Conservation (phyloP, 1,140 invertebrate species). For the Colletes gigas region DNA sequence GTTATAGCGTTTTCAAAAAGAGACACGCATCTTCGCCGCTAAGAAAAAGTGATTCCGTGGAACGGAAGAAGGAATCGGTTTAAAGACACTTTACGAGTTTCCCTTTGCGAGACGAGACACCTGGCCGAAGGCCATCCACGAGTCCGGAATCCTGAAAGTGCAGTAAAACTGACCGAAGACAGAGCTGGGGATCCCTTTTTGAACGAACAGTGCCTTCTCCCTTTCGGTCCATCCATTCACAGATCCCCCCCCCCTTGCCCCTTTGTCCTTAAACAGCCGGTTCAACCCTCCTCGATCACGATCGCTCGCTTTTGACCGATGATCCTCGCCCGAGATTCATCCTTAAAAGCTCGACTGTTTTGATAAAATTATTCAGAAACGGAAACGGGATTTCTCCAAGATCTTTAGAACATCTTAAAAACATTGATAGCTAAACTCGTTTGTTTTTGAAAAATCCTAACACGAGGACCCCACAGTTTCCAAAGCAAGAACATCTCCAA, state of each 20-base stretch:
- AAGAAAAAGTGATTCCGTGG: slow-evolving; percentile 40
- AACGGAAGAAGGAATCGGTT: slow-evolving; percentile 65
- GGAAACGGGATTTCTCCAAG: not conserved
- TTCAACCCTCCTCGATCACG: slow-evolving; percentile 52
- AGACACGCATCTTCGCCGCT: not conserved
- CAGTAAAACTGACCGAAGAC: slow-evolving; percentile 72
- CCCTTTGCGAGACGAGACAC: slow-evolving; percentile 70
- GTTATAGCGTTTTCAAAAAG: not conserved
- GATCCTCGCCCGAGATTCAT: not conserved
- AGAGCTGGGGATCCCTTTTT: slow-evolving; percentile 59
- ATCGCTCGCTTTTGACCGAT: slow-evolving; percentile 4
- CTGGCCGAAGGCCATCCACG: slow-evolving; percentile 71
- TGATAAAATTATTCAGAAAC: not conserved
- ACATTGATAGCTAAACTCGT: not conserved
- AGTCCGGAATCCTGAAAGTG: slow-evolving; percentile 71
- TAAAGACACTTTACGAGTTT: slow-evolving; percentile 73
- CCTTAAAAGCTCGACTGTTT: not conserved
- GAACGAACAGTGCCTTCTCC: slow-evolving; percentile 28
- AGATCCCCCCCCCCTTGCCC: slow-evolving; percentile 49
- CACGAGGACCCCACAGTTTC: too few species aligned
- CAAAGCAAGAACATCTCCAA: too few species aligned
- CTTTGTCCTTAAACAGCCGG: slow-evolving; percentile 32
- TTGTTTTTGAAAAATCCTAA: too few species aligned
- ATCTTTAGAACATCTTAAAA: not conserved
- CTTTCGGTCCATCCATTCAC: slow-evolving; percentile 65